phyloP scores from a whole-genome alignment of 1,140 invertebrate genomes.

The Bombus cullumanus region DNA sequence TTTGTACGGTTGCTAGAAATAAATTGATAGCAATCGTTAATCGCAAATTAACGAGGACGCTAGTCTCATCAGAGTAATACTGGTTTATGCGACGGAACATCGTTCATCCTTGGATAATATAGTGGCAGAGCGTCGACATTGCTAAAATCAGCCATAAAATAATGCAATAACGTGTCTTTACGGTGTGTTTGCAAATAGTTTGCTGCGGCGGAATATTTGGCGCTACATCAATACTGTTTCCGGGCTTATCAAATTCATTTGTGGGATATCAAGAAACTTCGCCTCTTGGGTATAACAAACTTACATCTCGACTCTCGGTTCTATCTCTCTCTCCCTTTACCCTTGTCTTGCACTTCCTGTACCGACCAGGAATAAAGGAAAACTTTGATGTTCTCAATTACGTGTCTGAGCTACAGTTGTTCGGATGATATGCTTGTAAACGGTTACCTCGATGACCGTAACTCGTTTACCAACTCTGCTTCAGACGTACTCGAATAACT shows the following conservation, averaged over 20 bases:
- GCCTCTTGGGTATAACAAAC: slow-evolving; percentile 59
- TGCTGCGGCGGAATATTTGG: slow-evolving; percentile 28
- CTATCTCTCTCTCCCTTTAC: neutral
- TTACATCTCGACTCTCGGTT: slow-evolving; percentile 51
- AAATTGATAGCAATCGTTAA: neutral
- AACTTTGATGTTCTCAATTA: slow-evolving; percentile 64
- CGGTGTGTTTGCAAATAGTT: slow-evolving; percentile 33
- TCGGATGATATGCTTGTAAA: slow-evolving; percentile 50
- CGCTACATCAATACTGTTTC: slow-evolving; percentile 39
- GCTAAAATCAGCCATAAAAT: slow-evolving; percentile 23
- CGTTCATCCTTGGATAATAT: neutral
- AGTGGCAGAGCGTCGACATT: neutral
- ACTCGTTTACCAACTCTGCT: slow-evolving; percentile 36
- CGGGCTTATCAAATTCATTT: slow-evolving; percentile 50
- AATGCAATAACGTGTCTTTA: slow-evolving; percentile 36
- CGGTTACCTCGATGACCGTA: slow-evolving; percentile 46
- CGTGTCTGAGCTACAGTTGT: slow-evolving; percentile 51
- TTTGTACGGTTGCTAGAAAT: neutral
- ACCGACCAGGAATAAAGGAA: slow-evolving; percentile 57
- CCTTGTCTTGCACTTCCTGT: neutral
- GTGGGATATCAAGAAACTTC: slow-evolving; percentile 57
- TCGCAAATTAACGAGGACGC: neutral
- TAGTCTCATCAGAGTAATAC: neutral
- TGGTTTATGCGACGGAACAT: neutral
- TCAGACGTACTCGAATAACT: neutral